These are phyloP conservation scores for Marasmarcha lunaedactyla DNA, from an alignment of 2,888 invertebrate species.

Conservation along the genomic window DNA sequence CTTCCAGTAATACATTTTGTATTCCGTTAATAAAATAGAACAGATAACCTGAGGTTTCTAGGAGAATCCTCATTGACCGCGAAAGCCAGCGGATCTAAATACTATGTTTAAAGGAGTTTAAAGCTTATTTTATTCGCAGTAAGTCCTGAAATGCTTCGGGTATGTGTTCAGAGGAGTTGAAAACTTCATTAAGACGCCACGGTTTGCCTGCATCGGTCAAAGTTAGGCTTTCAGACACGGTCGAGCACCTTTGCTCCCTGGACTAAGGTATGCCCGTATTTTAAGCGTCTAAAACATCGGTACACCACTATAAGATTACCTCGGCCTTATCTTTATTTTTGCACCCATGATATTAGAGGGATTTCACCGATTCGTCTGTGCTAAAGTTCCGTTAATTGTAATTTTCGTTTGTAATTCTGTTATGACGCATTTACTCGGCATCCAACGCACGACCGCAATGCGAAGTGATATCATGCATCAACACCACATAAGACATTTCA, in stretches of 20 bases:
- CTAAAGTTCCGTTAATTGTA: too few species aligned
- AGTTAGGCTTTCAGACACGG: constrained; percentile 40
- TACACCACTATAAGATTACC: too few species aligned
- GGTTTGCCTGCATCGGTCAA: constrained; percentile 44
- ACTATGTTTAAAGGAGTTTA: constrained; percentile 17
- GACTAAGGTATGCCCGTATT: too few species aligned
- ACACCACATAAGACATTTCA: too few species aligned
- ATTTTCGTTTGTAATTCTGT: too few species aligned
- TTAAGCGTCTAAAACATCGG: too few species aligned
- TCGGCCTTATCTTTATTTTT: too few species aligned
- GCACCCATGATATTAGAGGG: too few species aligned
- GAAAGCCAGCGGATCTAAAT: not conserved
- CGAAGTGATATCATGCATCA: too few species aligned
- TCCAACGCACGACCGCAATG: too few species aligned
- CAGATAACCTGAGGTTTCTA: not conserved
- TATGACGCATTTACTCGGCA: too few species aligned
- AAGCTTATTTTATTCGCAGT: constrained; percentile 24
- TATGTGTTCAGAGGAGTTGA: constrained; percentile 26
- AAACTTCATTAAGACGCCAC: constrained; percentile 59
- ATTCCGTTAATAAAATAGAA: not conserved
- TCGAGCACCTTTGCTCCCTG: constrained; percentile 25
- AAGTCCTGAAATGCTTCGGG: constrained; percentile 26
- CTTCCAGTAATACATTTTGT: not conserved
- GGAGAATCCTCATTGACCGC: not conserved
- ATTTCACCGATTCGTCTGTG: too few species aligned